phyloP scores from a whole-genome alignment of 2,888 invertebrate species.

The Melinaea marsaeus region DNA sequence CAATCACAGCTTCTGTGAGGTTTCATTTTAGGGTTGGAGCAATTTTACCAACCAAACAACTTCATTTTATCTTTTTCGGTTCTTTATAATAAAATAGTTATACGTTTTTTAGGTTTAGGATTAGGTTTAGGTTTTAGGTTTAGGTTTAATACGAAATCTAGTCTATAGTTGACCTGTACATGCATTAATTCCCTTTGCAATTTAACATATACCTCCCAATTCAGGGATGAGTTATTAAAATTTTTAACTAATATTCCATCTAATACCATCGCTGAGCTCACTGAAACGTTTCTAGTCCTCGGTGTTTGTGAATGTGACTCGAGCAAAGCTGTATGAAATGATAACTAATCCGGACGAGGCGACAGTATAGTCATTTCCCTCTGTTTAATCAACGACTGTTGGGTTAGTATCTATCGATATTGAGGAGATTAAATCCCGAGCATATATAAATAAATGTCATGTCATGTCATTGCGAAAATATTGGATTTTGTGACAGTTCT shows the following conservation, averaged over 20 bases:
- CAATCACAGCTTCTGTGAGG: slow-evolving; percentile 15
- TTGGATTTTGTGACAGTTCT: not conserved
- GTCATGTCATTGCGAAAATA: too few species aligned
- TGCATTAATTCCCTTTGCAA: too few species aligned
- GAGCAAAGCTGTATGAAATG: slow-evolving; percentile 44
- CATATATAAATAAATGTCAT: slow-evolving; percentile 52
- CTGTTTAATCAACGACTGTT: slow-evolving; percentile 7
- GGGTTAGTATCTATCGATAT: slow-evolving; percentile 12
- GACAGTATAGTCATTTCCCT: slow-evolving; percentile 8
- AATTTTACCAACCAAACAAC: not conserved
- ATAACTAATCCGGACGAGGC: slow-evolving; percentile 37
- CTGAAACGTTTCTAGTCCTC: slow-evolving; percentile 49
- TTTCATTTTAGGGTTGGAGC: not conserved
- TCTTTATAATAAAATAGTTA: not conserved
- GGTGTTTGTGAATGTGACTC: slow-evolving; percentile 47
- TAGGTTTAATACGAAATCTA: slow-evolving; percentile 42
- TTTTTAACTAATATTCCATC: slow-evolving; percentile 40
- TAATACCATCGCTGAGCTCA: slow-evolving; percentile 43
- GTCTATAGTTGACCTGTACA: slow-evolving; percentile 42
- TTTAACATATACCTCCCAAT: too few species aligned
- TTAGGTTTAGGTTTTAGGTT: too few species aligned
- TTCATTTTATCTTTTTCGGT: slow-evolving; percentile 1
- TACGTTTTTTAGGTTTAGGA: too few species aligned
- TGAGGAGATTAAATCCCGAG: slow-evolving; percentile 43
- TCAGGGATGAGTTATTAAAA: slow-evolving; percentile 48